Evolutionary conservation across 53 echinoderm and acorn worm species (phyloP), one percentile per base, ranked within the genome.

Genomic region (Echinometra lucunter): DNA sequence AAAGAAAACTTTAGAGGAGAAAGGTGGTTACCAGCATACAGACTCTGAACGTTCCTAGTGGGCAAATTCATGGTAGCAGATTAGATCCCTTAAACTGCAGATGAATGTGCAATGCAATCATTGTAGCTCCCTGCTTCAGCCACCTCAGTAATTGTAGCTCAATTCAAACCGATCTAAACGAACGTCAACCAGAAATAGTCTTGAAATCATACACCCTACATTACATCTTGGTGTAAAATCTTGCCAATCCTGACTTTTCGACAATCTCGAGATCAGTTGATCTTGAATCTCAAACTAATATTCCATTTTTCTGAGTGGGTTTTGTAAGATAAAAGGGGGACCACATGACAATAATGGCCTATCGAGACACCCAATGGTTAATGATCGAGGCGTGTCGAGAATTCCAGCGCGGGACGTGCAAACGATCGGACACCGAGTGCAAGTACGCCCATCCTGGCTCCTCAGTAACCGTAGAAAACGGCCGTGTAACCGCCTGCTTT

Each of bases 371-470:
- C 91, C 97, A 97, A 96, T 99, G 99, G 99, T 96, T 99, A 89
- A 99, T 96, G 96, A 97, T 99, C 80, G 99, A 99, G 94, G 99
- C 98, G 93, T 99, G 99, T 95, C 97, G 99, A 91, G 99, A 99
- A 96, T 99, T 96, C 91, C 98, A 98, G 93, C 96, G 99, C 53
- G 99, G 99, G 93, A 98, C 99, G 23, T 99, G 99, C 96, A 98
- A 97, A 89, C 96, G 99, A 95, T 95, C 99, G 56, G 99, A 99
- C 94, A 95, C 96, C 49, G 99, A 99, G 95, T 99, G 99, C 96
- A 99, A 99, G 96, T 99, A 98, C 96, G 99, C 99, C 67, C 99
- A 99, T 96, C 99, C 99, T 75, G 95, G 97, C 96, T 97, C 98
- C 96, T 97, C 99, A 58, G 99, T 99, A 72, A 96, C 97, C 69